These are phyloP conservation scores for Drosophila oshimai DNA, from an alignment of 1,140 invertebrate species.

Conservation along the genomic window DNA sequence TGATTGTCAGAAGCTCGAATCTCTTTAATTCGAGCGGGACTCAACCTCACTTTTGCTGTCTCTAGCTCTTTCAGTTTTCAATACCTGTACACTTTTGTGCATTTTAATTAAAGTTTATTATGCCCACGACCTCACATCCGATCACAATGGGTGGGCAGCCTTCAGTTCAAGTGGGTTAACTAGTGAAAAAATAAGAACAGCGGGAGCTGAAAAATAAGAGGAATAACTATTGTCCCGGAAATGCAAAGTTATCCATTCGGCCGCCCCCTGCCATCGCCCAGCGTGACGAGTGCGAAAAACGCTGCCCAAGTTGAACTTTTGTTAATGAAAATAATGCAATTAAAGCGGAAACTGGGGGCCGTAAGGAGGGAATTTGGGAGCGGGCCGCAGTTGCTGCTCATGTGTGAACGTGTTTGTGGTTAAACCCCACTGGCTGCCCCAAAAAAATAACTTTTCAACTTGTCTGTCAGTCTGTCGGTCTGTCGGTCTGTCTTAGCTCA, in stretches of 20 bases:
- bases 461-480: slow-evolving; percentile 5
- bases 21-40: slow-evolving; percentile 35
- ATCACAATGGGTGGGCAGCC: slow-evolving; percentile 6
- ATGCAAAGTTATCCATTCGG: slow-evolving; percentile 44
- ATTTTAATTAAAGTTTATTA: slow-evolving; percentile 79
- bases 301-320: slow-evolving; percentile 65
- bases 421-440: slow-evolving; percentile 28
- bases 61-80: slow-evolving; percentile 31
- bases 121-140: slow-evolving; percentile 10
- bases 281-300: slow-evolving; percentile 50
- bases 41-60: not conserved
- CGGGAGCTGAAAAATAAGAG: not conserved
- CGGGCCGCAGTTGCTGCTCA: slow-evolving; percentile 40
- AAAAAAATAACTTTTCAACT: slow-evolving; percentile 28
- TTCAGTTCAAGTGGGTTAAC: slow-evolving; percentile 6
- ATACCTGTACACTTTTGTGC: slow-evolving; percentile 44
- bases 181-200: not conserved
- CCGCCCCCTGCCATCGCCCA: not conserved
- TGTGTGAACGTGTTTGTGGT: slow-evolving; percentile 78
- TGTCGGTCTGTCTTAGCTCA: slow-evolving; percentile 14
- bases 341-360: slow-evolving; percentile 29
- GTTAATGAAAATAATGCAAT: slow-evolving; percentile 81
- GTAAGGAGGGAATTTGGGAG: not conserved
- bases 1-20: slow-evolving; percentile 60
- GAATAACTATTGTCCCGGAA: slow-evolving; percentile 57